Evolutionary conservation across 2,113 vertebrate species (phyloP).

Genomic region (Chauna torquata): DNA sequence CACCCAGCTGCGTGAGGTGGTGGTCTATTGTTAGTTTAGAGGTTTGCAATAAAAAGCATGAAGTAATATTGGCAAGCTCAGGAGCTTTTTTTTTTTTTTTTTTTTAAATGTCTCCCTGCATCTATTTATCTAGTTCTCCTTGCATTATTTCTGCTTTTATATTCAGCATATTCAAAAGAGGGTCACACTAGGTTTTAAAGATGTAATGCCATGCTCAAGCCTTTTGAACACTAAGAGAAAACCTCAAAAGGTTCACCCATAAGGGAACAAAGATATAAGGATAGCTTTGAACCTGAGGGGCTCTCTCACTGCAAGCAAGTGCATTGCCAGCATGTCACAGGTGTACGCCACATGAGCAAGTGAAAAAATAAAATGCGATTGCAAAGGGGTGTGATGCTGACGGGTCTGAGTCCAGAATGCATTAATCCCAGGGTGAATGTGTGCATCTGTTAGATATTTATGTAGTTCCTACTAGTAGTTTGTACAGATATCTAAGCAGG

Average conservation of each 20-base stretch:
- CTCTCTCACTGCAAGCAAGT: constrained; percentile 3
- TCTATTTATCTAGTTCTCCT: constrained; percentile 57
- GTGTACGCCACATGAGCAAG: constrained; percentile 51
- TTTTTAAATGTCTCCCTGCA: constrained; percentile 8
- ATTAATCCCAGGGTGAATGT: constrained; percentile 12
- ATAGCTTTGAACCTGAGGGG: constrained; percentile 49
- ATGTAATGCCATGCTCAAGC: constrained; percentile 23
- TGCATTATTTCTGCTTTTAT: constrained; percentile 28
- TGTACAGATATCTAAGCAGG: constrained; percentile 57
- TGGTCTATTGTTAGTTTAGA: constrained; percentile 56
- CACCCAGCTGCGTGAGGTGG: constrained; percentile 38
- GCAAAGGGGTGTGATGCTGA: constrained; percentile 54
- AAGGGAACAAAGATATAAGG: constrained; percentile 41
- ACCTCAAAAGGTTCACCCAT: constrained; percentile 55
- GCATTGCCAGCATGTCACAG: constrained; percentile 31
- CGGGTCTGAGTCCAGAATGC: constrained; percentile 15
- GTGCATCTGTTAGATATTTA: constrained; percentile 16
- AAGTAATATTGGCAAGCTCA: constrained; percentile 59
- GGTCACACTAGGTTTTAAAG: constrained; percentile 60
- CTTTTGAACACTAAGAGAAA: constrained; percentile 40
- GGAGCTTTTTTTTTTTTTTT: neutral
- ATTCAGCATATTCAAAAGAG: constrained; percentile 64
- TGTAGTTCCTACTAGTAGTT: constrained; percentile 29
- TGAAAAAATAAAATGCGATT: constrained; percentile 33
- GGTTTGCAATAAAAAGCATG: constrained; percentile 47